phyloP scores from a whole-genome alignment of 2,888 invertebrate species.

The Cosmia pyralina region DNA sequence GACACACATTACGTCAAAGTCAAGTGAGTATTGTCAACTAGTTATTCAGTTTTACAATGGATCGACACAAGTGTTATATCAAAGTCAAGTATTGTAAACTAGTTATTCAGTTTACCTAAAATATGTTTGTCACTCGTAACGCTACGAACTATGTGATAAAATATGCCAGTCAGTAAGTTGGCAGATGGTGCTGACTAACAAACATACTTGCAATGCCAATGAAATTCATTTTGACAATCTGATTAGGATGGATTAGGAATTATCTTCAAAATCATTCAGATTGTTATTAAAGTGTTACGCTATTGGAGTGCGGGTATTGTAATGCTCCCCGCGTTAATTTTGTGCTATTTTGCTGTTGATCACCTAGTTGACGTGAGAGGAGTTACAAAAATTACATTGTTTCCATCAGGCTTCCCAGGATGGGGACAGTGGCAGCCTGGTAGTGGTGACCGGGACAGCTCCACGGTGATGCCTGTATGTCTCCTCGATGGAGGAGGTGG shows the following conservation, averaged over 20 bases:
- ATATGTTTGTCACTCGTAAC: neutral
- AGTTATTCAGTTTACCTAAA: neutral
- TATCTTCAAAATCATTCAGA: too few species aligned
- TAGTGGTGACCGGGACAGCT: constrained; percentile 72
- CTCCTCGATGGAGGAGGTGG: constrained; percentile 67
- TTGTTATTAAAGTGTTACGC: neutral
- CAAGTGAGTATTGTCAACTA: too few species aligned
- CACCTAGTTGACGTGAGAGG: neutral
- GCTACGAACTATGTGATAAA: too few species aligned
- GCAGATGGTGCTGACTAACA: too few species aligned
- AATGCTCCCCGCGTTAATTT: neutral
- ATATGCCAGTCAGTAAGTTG: too few species aligned
- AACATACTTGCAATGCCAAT: too few species aligned
- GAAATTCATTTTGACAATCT: too few species aligned
- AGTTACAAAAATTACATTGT: constrained; percentile 64
- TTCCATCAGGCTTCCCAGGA: constrained; percentile 73
- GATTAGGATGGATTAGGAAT: too few species aligned
- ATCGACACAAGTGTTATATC: neutral
- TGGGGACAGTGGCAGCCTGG: constrained; percentile 80
- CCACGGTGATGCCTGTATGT: constrained; percentile 72
- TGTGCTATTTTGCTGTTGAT: neutral
- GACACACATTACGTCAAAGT: neutral
- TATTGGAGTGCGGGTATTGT: neutral
- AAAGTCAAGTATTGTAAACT: neutral
- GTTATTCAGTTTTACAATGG: neutral